phyloP scores from a whole-genome alignment of 2,888 invertebrate species.

The Eilema caniola region DNA sequence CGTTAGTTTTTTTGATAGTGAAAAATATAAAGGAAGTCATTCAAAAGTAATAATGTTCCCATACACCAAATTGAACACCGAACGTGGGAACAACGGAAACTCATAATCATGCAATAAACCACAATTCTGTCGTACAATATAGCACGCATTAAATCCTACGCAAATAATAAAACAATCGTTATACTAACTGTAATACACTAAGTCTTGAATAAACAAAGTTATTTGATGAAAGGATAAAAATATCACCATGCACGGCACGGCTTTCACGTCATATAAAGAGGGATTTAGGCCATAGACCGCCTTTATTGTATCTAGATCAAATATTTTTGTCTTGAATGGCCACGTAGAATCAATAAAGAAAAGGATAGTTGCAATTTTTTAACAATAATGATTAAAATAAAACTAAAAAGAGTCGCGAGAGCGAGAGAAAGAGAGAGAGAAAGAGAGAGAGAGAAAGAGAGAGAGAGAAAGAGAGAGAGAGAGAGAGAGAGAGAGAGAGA shows the following conservation, averaged over 20 bases:
- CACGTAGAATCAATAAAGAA: not conserved
- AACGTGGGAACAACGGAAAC: constrained; percentile 60
- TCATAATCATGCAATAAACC: constrained; percentile 63
- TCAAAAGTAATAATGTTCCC: constrained; percentile 28
- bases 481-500: no score
- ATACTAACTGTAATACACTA: constrained; percentile 20
- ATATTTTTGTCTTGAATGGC: not conserved
- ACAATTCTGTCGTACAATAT: constrained; percentile 44
- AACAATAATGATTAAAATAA: not conserved
- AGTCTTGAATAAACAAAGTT: not conserved
- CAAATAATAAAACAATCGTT: constrained; percentile 27
- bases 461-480: no score
- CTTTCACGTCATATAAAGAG: not conserved
- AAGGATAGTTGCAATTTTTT: not conserved
- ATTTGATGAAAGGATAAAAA: not conserved
- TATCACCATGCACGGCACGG: not conserved
- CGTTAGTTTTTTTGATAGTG: not conserved
- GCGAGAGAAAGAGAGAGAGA: no score
- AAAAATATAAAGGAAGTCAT: constrained; percentile 28
- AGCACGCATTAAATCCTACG: constrained; percentile 45
- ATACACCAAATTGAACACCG: constrained; percentile 28
- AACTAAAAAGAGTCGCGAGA: no score
- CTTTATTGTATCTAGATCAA: not conserved
- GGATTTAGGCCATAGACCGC: not conserved
- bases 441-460: no score